phyloP scores from a whole-genome alignment of 2,797 vertebrate genomes.

The Platalea minor region DNA sequence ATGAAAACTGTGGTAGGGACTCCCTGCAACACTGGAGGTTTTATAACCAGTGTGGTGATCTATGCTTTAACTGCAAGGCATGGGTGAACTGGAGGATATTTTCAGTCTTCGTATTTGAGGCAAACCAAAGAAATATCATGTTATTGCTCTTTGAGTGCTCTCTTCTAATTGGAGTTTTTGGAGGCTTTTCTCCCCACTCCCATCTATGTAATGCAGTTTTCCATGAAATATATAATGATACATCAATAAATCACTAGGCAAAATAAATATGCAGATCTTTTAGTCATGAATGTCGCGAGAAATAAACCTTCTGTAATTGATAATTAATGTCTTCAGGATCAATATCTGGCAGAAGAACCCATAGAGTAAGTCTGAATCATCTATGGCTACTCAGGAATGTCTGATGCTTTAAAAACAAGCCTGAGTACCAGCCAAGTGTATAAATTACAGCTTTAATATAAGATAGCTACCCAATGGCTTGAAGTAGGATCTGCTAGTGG shows the following conservation, averaged over 20 bases:
- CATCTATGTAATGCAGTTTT: slow-evolving; percentile 67
- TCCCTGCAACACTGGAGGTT: background rate
- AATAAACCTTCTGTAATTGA: slow-evolving; percentile 78
- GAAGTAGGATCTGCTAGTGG: background rate
- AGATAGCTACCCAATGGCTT: background rate
- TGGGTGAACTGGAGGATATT: background rate
- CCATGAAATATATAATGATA: slow-evolving; percentile 60
- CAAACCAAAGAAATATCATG: slow-evolving; percentile 48
- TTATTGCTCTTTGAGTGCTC: slow-evolving; percentile 38
- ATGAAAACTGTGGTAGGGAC: background rate
- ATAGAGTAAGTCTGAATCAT: slow-evolving; percentile 66
- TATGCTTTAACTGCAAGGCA: background rate
- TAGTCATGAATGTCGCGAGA: slow-evolving; percentile 60
- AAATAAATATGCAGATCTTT: slow-evolving; percentile 74
- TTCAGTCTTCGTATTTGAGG: background rate
- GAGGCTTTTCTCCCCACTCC: slow-evolving; percentile 42
- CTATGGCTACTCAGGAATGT: slow-evolving; percentile 65
- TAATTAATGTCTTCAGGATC: slow-evolving; percentile 78
- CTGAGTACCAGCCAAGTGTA: slow-evolving; percentile 55
- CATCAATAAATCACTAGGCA: slow-evolving; percentile 73
- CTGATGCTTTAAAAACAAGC: slow-evolving; percentile 66
- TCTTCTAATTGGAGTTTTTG: slow-evolving; percentile 70
- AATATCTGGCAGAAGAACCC: slow-evolving; percentile 73
- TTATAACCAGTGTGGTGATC: background rate
- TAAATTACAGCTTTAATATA: slow-evolving; percentile 65